Percentiles rank a stretch among this genome's conserved stretches.
Evolutionary conservation across 2,797 vertebrate genomes (phyloP).

Genomic region (Bradypus variegatus): DNA sequence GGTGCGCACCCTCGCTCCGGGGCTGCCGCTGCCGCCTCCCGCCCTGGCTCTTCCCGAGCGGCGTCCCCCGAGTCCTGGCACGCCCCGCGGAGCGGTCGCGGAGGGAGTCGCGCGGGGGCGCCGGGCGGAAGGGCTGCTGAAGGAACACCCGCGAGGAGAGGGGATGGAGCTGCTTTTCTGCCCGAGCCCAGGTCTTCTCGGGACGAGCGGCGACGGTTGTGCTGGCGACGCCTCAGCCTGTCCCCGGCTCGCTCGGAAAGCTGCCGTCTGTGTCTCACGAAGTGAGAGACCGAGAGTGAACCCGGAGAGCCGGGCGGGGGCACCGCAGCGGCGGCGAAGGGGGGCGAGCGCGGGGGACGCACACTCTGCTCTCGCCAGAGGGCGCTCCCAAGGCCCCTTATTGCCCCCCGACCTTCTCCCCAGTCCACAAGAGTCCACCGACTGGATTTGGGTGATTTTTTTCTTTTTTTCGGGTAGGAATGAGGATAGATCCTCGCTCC

Average conservation of each 20-base stretch:
- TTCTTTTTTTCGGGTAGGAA: not conserved
- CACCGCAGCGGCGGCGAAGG: not conserved
- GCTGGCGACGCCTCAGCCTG: slow-evolving; percentile 23
- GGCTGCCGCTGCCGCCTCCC: not conserved
- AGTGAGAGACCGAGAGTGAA: slow-evolving; percentile 49
- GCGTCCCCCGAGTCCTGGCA: slow-evolving; percentile 53
- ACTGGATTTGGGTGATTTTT: not conserved
- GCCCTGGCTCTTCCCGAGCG: not conserved
- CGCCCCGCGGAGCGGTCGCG: slow-evolving; percentile 46
- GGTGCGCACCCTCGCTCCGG: not conserved
- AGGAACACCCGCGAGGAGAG: not conserved
- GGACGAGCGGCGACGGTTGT: not conserved
- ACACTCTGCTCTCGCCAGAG: slow-evolving; percentile 45
- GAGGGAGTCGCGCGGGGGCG: not conserved
- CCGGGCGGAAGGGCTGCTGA: not conserved
- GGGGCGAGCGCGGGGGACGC: not conserved
- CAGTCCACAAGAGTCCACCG: fast-evolving
- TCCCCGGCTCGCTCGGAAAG: not conserved
- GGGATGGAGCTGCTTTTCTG: not conserved
- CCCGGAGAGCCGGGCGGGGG: slow-evolving; percentile 42
- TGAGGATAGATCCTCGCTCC: not conserved
- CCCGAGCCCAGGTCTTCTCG: not conserved
- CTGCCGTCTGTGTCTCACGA: slow-evolving; percentile 43
- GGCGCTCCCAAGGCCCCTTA: slow-evolving; percentile 31
- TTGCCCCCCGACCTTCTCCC: not conserved